phyloP scores from a whole-genome alignment of 2,888 invertebrate species.

The Phyto melanocephala region DNA sequence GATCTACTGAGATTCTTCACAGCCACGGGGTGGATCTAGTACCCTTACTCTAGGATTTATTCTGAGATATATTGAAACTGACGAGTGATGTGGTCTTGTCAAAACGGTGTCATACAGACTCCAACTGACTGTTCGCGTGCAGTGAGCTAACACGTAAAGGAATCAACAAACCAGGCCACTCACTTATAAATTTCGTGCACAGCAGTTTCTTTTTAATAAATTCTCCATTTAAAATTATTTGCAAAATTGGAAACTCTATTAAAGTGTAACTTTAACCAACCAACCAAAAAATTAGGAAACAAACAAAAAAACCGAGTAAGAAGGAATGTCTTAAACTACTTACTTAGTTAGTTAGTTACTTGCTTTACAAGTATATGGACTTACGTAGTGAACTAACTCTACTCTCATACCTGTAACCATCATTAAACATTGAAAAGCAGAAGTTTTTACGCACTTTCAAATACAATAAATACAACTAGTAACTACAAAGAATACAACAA shows the following conservation, averaged over 20 bases:
- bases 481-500: slow-evolving; percentile 7
- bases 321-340: slow-evolving; percentile 41
- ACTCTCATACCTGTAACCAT: slow-evolving; percentile 17
- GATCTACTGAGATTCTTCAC: too few relatives aligned
- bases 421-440: slow-evolving; percentile 47
- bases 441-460: slow-evolving; percentile 58
- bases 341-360: slow-evolving; percentile 8
- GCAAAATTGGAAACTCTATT: slow-evolving; percentile 14
- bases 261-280: background rate
- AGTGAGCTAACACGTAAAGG: too few relatives aligned
- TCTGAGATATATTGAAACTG: too few relatives aligned
- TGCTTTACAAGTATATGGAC: background rate
- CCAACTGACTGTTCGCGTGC: too few relatives aligned
- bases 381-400: background rate
- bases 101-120: too few relatives aligned
- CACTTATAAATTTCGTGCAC: too few relatives aligned
- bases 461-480: slow-evolving; percentile 14
- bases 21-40: too few relatives aligned
- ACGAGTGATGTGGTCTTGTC: too few relatives aligned
- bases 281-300: slow-evolving; percentile 38
- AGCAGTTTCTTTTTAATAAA: too few relatives aligned
- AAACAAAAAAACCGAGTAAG: background rate
- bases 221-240: too few relatives aligned
- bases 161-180: too few relatives aligned
- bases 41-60: too few relatives aligned